Evolutionary conservation across 2,797 vertebrate genomes (phyloP), one percentile per base, ranked within the genome.

Genomic region (Rhinatrema bivittatum): DNA sequence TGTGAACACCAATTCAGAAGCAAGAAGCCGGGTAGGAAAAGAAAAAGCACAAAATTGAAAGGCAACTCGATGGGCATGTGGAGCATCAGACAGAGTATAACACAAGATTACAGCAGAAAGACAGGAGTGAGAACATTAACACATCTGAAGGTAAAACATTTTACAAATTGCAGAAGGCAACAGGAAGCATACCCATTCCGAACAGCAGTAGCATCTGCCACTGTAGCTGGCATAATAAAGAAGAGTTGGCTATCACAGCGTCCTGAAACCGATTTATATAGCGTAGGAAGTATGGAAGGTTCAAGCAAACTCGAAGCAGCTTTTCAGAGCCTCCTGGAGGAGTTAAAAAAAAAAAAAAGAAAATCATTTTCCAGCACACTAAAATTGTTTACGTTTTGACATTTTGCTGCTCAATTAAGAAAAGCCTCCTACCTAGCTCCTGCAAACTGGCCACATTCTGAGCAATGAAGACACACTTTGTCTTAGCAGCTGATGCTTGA

Each of bases 211-310:
- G 96, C 96, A 23, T 99, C 96, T 4, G 94, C 94, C 36, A 99
- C 96, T 0, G 96, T 99, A 20, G 96, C 96, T 1, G 96, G 96
- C 96, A 99, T 99, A 65, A 99, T 98, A 50, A 99, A 99, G 72
- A 99, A 5, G 94, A 98, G 64, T 95, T 98, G 56, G 96, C 94
- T 1, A 91, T 88, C 32, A 99, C 94, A 0, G 96, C 95, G 13
- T 98, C 96, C 70, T 99, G 95, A 62, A 98, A 98, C 11, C 96
- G 90, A 72, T 99, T 99, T 63, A 99, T 99, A 77, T 99, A 99
- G 53, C 96, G 87, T 34, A 99, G 73, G 56, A 99, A 99, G 72
- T 99, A 99, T 0, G 96, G 96, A 61, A 99, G 86, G 72, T 98
- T 99, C 75, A 99, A 78, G 80, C 96, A 99, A 47, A 98, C 96